These are phyloP conservation scores for Lates japonicus DNA, from an alignment of 2,797 vertebrate genomes.

Conservation along the genomic window DNA sequence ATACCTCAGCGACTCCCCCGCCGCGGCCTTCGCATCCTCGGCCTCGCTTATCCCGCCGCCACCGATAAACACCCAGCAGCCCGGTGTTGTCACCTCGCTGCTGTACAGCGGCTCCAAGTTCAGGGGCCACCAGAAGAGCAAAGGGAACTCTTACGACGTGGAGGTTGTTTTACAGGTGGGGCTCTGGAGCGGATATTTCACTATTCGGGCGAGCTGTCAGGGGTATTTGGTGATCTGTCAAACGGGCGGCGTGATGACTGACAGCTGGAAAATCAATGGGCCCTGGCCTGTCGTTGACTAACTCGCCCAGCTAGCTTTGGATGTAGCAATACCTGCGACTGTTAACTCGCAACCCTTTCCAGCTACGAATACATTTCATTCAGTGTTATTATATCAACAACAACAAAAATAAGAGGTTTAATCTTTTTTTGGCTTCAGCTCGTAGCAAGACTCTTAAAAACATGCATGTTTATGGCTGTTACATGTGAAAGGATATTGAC, in stretches of 20 bases:
- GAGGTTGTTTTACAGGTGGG: conserved; percentile 98
- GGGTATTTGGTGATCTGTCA: conserved; percentile 76
- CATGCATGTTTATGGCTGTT: neutral
- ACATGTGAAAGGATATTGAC: neutral
- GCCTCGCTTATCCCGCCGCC: conserved; percentile 94
- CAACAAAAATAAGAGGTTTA: neutral
- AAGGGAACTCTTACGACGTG: conserved; percentile 98
- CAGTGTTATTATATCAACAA: neutral
- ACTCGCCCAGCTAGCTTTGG: conserved; percentile 31
- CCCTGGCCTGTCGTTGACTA: conserved; percentile 52
- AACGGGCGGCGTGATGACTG: conserved; percentile 70
- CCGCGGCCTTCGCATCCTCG: conserved; percentile 84
- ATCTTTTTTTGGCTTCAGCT: neutral
- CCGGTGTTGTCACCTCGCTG: conserved; percentile 95
- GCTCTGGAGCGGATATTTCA: conserved; percentile 6
- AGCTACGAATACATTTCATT: neutral
- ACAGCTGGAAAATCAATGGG: conserved; percentile 77
- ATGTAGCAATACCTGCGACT: conserved; percentile 22
- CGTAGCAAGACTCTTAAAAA: conserved; percentile 6
- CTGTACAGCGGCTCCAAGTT: conserved; percentile 98
- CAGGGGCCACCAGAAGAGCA: conserved; percentile 98
- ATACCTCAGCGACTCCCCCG: conserved; percentile 79
- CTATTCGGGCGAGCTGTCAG: conserved; percentile 55
- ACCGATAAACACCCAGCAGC: conserved; percentile 98
- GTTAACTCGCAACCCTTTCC: neutral